A percentile compares a stretch with the other conserved stretches of the same genome.
Evolutionary conservation across 2,888 invertebrate genomes (phyloP).

Genomic region (Periphyllus acericola): DNA sequence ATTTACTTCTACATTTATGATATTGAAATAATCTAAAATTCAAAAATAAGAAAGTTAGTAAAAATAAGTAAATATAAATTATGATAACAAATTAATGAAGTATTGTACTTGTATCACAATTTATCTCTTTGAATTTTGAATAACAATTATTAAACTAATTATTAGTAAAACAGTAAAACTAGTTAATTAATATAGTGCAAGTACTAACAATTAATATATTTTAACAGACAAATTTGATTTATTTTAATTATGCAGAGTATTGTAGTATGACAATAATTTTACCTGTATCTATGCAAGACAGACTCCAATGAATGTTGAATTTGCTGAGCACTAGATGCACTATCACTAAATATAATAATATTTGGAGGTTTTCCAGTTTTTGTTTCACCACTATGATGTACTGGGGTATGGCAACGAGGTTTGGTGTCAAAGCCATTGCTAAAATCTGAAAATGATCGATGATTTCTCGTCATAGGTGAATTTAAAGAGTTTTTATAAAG

Average conservation of each 20-base stretch:
- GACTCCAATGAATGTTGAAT: conserved; percentile 77
- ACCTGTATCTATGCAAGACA: conserved; percentile 79
- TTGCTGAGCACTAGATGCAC: conserved; percentile 78
- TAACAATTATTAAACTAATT: not conserved
- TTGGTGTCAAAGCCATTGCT: conserved; percentile 44
- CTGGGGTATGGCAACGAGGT: conserved; percentile 54
- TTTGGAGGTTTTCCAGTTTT: conserved; percentile 77
- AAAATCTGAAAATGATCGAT: conserved; percentile 61
- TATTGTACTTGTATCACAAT: not conserved
- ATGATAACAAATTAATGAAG: no score
- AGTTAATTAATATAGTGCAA: not conserved
- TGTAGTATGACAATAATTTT: conserved; percentile 64
- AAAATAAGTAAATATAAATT: no score
- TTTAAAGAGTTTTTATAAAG: conserved; percentile 31
- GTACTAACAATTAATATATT: not conserved
- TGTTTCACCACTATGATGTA: conserved; percentile 61
- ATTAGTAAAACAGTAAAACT: not conserved
- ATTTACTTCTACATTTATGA: no score
- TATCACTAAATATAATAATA: conserved; percentile 84
- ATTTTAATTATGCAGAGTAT: not conserved
- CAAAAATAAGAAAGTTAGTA: no score
- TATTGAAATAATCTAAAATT: no score
- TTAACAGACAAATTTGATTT: not conserved
- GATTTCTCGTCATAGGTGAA: conserved; percentile 41
- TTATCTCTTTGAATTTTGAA: not conserved